Evolutionary conservation across 2,888 invertebrate species (phyloP), one percentile per base, ranked within the genome.

Genomic region (Isoperla grammatica): DNA sequence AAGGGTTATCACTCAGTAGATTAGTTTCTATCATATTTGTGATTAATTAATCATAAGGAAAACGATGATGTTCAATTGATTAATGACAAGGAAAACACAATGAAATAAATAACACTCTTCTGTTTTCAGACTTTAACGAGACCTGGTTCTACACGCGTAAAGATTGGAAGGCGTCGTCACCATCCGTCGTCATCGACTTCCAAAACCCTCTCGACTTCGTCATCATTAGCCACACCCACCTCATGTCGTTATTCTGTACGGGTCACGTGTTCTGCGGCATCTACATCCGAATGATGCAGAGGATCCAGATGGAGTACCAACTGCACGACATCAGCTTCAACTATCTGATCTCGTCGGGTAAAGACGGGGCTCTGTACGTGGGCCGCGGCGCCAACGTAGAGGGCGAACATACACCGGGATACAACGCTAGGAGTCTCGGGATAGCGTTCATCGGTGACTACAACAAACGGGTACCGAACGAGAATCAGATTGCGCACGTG

Each of bases 401-500:
- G 1, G 73, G 73, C 0, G 69, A 69, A 4, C 73, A 73, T 58
- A 70, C 72, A 1, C 61, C 17, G 61, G 65, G 15, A 69, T 69
- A 68, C 71, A 71, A 57, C 56, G 19, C n/a, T 9, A 29, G 13
- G 6, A 61, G 61, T 29, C 13, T 61, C 19, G 61, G 61, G 13
- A 55, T 61, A 20, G 42, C 29, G 1, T 48, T 61, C 49, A 43
- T 61, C 15, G 61, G 61, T 11, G 43, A 42, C 37, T 61, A 59
- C 48, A 19, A 53, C 39, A 39, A 8, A 0, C 71, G 74, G 0
- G 62, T 17, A 17, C 53, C 53, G 6, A 12, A 15, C 6, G 19
- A 15, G 3, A 37, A 12, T 11, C 53, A 53, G 69, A 65, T 88
- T 0, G 76, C 78, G 17, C 85, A 85, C 0, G 84, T 84, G 3